Percentiles rank a stretch among this genome's conserved stretches.
Conservation (phyloP, 2,113 vertebrate species). For the Cranoglanis bouderius region DNA sequence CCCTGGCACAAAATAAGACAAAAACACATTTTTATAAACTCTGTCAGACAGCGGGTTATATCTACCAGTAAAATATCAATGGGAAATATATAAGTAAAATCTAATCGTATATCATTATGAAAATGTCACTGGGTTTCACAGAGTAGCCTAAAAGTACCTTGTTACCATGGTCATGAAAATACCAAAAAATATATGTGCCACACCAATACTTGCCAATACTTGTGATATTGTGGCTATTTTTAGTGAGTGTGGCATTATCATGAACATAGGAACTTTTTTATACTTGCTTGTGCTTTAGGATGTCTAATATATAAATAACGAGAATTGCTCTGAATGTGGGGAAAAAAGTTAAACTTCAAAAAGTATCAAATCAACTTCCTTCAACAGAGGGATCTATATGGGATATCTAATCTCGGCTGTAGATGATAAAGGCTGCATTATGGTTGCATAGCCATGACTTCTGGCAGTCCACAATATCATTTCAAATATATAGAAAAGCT, state of each 20-base stretch:
- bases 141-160: background rate
- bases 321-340: background rate
- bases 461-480: constrained; percentile 18
- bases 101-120: background rate
- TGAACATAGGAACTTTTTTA: background rate
- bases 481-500: constrained; percentile 2
- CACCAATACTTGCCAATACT: background rate
- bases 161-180: background rate
- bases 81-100: background rate
- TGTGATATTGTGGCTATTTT: background rate
- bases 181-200: background rate
- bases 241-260: background rate
- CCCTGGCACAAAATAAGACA: background rate
- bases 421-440: constrained; percentile 11
- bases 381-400: background rate
- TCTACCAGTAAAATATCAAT: background rate
- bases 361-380: background rate
- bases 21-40: background rate
- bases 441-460: background rate
- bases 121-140: background rate
- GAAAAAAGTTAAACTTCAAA: background rate
- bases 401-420: background rate
- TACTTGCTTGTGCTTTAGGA: background rate
- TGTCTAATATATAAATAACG: background rate
- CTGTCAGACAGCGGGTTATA: background rate